These are phyloP conservation scores for Nanorana parkeri DNA, from an alignment of 2,113 vertebrate species.

Conservation along the genomic window DNA sequence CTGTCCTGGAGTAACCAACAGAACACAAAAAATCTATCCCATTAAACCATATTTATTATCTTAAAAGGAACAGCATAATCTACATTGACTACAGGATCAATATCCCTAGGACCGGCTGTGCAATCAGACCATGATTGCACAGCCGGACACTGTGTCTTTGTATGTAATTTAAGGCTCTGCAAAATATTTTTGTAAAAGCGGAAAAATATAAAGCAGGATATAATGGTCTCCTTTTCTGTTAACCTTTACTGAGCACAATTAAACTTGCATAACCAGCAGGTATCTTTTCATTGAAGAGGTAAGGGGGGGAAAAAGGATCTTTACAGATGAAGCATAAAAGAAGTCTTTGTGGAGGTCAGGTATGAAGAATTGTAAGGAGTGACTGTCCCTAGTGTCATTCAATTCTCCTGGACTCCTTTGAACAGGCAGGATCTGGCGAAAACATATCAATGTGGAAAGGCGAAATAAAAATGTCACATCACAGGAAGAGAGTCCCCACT, in stretches of 20 bases:
- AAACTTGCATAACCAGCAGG: conserved; percentile 30
- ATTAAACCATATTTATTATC: conserved; percentile 18
- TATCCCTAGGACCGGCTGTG: not conserved
- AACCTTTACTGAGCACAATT: conserved; percentile 31
- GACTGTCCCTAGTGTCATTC: conserved; percentile 31
- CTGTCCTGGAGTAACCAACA: conserved; percentile 10
- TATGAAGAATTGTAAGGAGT: conserved; percentile 14
- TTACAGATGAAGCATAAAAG: conserved; percentile 6
- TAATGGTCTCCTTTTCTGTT: conserved; percentile 5
- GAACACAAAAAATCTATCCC: not conserved
- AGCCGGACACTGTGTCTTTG: not conserved
- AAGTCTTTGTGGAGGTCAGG: conserved; percentile 40
- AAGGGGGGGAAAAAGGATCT: conserved; percentile 9
- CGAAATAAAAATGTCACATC: conserved; percentile 23
- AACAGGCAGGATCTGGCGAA: conserved; percentile 4
- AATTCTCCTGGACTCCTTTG: conserved; percentile 20
- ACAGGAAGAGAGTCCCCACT: not conserved
- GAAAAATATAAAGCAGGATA: not conserved
- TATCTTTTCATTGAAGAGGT: conserved; percentile 28
- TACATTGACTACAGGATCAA: conserved; percentile 20
- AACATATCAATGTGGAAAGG: conserved; percentile 15
- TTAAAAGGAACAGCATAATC: not conserved
- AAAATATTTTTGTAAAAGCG: not conserved
- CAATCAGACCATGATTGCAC: not conserved
- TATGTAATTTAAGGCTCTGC: not conserved